Evolutionary conservation across 2,797 vertebrate genomes (phyloP), one percentile per base, ranked within the genome.

Genomic region (Oreochromis grahami): DNA sequence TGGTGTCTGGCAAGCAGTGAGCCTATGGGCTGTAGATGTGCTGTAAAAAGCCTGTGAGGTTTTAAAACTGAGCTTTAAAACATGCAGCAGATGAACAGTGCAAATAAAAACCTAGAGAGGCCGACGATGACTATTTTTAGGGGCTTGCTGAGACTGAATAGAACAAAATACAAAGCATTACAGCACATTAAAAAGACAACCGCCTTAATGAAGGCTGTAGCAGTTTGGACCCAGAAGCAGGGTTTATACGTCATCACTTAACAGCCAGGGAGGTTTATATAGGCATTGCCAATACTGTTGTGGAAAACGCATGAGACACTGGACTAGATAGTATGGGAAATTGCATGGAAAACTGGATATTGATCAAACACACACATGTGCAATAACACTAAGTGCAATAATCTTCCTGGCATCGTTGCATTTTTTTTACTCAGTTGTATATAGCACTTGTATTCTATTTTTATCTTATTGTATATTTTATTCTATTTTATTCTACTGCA

Each of bases 81-180:
- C 32, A 36, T 63, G 17, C 17, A 36, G 32, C 32, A 63, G 17
- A 36, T n/a, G 17, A 36, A 63, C 58, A 63, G 32, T 3, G 58
- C 17, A 63, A 63, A 63, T 63, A 63, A 36, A 63, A 63, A 63
- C n/a, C 32, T 12, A 63, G 58, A 63, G 10, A 63, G 58, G 58
- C 58, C 10, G 2, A 63, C 1, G 4, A 10, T 63, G 58, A 36
- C 32, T 63, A 36, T 36, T 63, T 60, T 63, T 36, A 36, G 58
- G 32, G 10, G 32, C 32, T 60, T 60, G 17, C 17, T 1, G 17
- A 63, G 32, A 36, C 4, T 63, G 32, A 63, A 36, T n/a, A 36
- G 58, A n/a, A 36, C 17, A n/a, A 63, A 60, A 63, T n/a, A 36
- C 32, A 58, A 58, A 58, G 55, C 0, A 60, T n/a, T 63, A 36